Evolutionary conservation across 2,888 invertebrate genomes (phyloP).

Genomic region (Watsonalla cultraria): DNA sequence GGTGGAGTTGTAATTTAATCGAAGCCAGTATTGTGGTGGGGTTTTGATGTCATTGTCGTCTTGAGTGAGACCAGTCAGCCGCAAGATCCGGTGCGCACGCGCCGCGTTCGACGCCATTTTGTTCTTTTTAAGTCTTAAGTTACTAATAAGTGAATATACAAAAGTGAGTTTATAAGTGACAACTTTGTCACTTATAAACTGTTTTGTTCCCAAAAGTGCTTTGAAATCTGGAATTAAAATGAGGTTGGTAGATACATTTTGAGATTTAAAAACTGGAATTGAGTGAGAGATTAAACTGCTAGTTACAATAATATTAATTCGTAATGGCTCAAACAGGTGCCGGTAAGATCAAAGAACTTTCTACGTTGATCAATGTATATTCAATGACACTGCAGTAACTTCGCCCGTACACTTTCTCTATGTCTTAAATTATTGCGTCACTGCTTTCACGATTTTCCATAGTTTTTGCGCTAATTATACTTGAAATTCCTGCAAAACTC

Average conservation of each 20-base stretch:
- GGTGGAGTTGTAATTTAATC: slow-evolving; percentile 23
- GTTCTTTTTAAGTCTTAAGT: slow-evolving; percentile 19
- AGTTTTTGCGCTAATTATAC: slow-evolving; percentile 14
- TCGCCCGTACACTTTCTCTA: slow-evolving; percentile 57
- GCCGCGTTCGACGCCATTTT: slow-evolving; percentile 39
- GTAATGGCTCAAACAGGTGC: slow-evolving; percentile 7
- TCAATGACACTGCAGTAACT: slow-evolving; percentile 43
- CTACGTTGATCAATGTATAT: slow-evolving; percentile 57
- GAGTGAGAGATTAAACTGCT: slow-evolving; percentile 3
- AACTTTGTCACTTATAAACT: no score
- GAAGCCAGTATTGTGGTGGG: slow-evolving; percentile 32
- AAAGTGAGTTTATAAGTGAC: slow-evolving; percentile 5
- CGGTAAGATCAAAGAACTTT: slow-evolving; percentile 54
- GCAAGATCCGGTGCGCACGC: slow-evolving; percentile 54
- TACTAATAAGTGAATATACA: slow-evolving; percentile 3
- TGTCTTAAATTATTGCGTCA: slow-evolving; percentile 44
- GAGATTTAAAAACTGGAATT: slow-evolving; percentile 7
- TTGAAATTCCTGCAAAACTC: neutral
- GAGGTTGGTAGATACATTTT: neutral
- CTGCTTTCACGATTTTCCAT: slow-evolving; percentile 39
- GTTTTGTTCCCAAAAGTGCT: neutral
- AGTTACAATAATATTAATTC: neutral
- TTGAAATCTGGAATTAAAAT: neutral
- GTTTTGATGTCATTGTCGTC: slow-evolving; percentile 53
- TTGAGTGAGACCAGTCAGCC: slow-evolving; percentile 58